Base-by-base conservation (phyloP, 2,113 vertebrate species). In the Ciconia maguari region DNA sequence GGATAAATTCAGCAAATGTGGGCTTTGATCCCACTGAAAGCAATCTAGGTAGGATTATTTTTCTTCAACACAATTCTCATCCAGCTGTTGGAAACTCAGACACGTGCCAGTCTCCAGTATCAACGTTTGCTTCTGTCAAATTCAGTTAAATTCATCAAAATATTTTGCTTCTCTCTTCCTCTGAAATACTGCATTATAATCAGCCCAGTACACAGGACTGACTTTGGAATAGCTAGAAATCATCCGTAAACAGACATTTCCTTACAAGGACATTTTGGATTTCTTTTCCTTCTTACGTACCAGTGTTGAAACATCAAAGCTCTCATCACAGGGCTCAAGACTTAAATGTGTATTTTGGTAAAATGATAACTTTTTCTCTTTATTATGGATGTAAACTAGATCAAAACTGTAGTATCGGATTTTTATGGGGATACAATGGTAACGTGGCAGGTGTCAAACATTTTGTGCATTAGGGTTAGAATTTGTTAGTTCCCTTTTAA, bases 91-190 rank as follows among this genome's bases (percentile, higher is more conserved):
- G 25, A 60, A 77, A 54, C 9, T 36, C 69, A 65, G 46, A 21
- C 19, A 26, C 0, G 1, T 0, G 0, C 11, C 34, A 42, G 41
- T 18, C 30, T 62, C 36, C 32, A 32, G 5, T 13, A 46, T 9
- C 36, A 58, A 24, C 13, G 30, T 44, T 78, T 32, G 3, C 10
- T 83, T 62, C 71, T 76, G 36, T 29, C 49, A 70, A 76, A 88
- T 38, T 60, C 8, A 3, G 14, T 21, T 54, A 38, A 72, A 87
- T 36, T 65, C 18, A 65, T 20, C 30, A 24, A 78, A 92, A 41
- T 57, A 71, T 58, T 93, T 62, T 87, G 10, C 25, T 17, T 68
- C 34, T 57, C 27, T 80, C 26, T 60, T 83, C 48, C 25, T 25
- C 76, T 64, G 38, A 79, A 94, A 82, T 61, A 22, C 12, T 54